phyloP scores from a whole-genome alignment of 2,113 vertebrate species.

The Tragelaphus strepsiceros region DNA sequence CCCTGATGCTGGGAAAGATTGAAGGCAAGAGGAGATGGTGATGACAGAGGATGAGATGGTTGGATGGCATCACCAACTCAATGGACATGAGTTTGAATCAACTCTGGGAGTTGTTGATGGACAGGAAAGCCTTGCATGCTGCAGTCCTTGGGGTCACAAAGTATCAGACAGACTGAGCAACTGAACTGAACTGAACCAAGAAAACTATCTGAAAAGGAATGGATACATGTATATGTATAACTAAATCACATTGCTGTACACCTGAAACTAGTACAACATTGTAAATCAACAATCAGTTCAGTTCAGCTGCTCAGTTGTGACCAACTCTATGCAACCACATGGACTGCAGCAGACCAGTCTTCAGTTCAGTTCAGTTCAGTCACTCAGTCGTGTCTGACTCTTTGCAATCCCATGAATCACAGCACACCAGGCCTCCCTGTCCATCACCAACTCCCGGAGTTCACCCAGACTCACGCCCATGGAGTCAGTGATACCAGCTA shows the following conservation, averaged over 20 bases:
- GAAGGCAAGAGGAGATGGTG: accelerated
- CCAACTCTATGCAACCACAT: neutral
- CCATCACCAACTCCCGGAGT: no score
- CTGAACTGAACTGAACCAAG: neutral
- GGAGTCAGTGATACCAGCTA: no score
- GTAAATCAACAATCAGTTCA: neutral
- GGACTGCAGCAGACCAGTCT: neutral
- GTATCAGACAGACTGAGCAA: neutral
- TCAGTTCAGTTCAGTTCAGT: no score
- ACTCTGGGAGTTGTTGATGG: neutral
- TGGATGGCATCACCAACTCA: neutral
- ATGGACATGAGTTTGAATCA: neutral
- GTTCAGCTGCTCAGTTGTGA: neutral
- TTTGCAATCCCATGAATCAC: no score
- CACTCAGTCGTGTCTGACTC: no score
- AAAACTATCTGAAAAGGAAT: neutral
- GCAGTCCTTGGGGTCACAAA: neutral
- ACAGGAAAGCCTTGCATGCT: neutral
- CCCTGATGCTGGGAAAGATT: neutral
- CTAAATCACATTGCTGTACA: neutral
- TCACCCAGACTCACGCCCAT: no score
- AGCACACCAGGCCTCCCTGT: no score
- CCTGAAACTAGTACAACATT: neutral
- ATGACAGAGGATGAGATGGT: neutral
- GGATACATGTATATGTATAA: neutral